phyloP scores from a whole-genome alignment of 1,140 invertebrate species.

The Gryon sp. region DNA sequence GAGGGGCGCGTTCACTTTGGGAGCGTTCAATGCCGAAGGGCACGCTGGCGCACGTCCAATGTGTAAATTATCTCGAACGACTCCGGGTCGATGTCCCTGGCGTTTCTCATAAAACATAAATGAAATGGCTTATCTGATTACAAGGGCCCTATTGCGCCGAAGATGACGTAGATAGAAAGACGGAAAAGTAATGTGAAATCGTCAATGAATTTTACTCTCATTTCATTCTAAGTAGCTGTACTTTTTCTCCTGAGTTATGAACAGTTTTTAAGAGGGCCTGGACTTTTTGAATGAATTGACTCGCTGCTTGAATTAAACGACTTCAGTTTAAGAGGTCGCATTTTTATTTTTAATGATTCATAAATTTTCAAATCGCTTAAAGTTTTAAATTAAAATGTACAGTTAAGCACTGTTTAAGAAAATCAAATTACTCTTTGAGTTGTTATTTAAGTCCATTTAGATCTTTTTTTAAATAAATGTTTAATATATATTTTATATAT shows the following conservation, averaged over 20 bases:
- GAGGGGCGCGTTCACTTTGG: constrained; percentile 54
- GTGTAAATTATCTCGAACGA: constrained; percentile 66
- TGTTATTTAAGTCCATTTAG: too few species aligned
- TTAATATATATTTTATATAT: too few species aligned
- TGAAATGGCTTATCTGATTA: constrained; percentile 69
- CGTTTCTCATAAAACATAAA: constrained; percentile 66
- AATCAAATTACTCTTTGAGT: too few species aligned
- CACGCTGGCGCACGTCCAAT: constrained; percentile 67
- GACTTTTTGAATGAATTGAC: constrained; percentile 2
- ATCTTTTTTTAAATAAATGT: too few species aligned
- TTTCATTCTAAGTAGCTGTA: neutral
- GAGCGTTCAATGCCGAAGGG: constrained; percentile 60
- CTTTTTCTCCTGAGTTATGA: constrained; percentile 19
- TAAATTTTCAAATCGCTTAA: too few species aligned
- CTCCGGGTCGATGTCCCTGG: constrained; percentile 40
- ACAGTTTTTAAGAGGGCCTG: neutral
- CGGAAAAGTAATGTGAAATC: constrained; percentile 29
- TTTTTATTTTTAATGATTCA: too few species aligned
- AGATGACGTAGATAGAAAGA: constrained; percentile 29
- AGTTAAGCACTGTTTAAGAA: too few species aligned
- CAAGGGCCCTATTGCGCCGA: constrained; percentile 39
- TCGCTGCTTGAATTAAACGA: neutral
- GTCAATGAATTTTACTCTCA: constrained; percentile 1
- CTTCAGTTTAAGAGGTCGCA: neutral
- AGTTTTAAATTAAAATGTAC: too few species aligned